Base-by-base conservation (phyloP, 2,888 invertebrate species). In the Pristionchus maxplancki region DNA sequence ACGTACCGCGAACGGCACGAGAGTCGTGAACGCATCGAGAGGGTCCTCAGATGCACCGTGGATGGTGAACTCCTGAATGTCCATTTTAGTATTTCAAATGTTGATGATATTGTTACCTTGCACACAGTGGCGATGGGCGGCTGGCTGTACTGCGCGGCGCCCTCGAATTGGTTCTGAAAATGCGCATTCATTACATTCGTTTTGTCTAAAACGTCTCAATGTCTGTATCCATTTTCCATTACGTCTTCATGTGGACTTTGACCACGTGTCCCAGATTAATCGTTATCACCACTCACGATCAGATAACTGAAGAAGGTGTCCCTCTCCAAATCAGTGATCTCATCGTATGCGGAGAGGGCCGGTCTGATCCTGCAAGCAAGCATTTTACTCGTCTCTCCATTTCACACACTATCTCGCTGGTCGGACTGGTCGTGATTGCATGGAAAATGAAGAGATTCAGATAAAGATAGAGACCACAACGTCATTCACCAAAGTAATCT, bases 101-200 rank as follows among this genome's bases (percentile, higher is more conserved):
- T 2, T 64, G 15, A 28, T 64, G 8, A 50, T 20, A 50, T 67
- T 34, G 34, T 82, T 82, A 53, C 82, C 50, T 53, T 34, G 40
- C 85, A 85, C 0, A 64, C 31, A 2, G 62, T 34, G 31, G 3
- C 9, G 28, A 85, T 64, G 15, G 85, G 20, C 13, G 67, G 62
- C 11, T 37, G 50, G 64, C 64, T 50, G 85, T 85, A 85, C 67
- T 85, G 85, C 5, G 85, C 85, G 17, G 64, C 64, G n/a, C 64
- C 64, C 40, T 48, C 50, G 50, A 85, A 85, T 8, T 62, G 31
- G 20, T 48, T 67, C 85, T 85, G 40, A 62, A 85, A 31, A 24
- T 11, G 20, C n/a, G n/a, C n/a, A n/a, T n/a, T n/a, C n/a, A n/a
- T n/a, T n/a, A n/a, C n/a, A n/a, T n/a, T n/a, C n/a, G n/a, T n/a